A percentile compares a stretch with the other conserved stretches of the same genome.
Evolutionary conservation across 2,888 invertebrate species (phyloP).

Genomic region (Ophion costatus): DNA sequence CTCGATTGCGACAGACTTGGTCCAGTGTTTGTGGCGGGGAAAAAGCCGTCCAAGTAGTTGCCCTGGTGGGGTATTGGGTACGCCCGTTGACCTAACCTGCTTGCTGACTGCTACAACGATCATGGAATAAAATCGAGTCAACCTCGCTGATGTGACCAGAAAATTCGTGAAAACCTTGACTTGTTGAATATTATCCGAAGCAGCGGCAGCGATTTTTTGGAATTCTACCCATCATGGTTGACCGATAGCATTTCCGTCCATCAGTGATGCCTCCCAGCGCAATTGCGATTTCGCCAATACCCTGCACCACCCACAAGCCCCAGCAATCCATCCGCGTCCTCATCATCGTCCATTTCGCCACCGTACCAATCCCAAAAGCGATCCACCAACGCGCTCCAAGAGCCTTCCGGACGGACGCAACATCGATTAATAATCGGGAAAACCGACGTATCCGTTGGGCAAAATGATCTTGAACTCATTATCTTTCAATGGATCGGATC

Average conservation of each 20-base stretch:
- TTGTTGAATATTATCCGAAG: not conserved
- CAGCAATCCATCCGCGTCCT: not conserved
- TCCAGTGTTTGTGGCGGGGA: too few relatives aligned
- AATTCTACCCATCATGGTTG: not conserved
- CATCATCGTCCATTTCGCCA: not conserved
- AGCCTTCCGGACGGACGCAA: not conserved
- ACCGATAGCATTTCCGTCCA: not conserved
- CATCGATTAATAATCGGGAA: not conserved
- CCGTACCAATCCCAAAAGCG: not conserved
- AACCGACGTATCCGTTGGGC: not conserved
- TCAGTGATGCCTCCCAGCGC: not conserved
- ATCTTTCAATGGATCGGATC: not conserved
- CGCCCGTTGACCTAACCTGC: too few relatives aligned
- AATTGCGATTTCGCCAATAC: not conserved
- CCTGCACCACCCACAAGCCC: not conserved
- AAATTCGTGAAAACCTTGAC: too few relatives aligned
- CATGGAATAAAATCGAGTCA: not conserved
- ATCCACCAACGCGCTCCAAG: not conserved
- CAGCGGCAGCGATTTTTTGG: not conserved
- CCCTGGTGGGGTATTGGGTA: too few relatives aligned
- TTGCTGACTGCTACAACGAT: too few relatives aligned
- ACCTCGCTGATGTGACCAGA: not conserved
- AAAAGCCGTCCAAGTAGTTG: too few relatives aligned
- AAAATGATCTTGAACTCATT: slow-evolving; percentile 3
- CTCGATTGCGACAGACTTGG: too few relatives aligned